These are phyloP conservation scores for Stichodactyla mertensii DNA, from an alignment of 64 coral and sea anemone species.

Conservation along the genomic window DNA sequence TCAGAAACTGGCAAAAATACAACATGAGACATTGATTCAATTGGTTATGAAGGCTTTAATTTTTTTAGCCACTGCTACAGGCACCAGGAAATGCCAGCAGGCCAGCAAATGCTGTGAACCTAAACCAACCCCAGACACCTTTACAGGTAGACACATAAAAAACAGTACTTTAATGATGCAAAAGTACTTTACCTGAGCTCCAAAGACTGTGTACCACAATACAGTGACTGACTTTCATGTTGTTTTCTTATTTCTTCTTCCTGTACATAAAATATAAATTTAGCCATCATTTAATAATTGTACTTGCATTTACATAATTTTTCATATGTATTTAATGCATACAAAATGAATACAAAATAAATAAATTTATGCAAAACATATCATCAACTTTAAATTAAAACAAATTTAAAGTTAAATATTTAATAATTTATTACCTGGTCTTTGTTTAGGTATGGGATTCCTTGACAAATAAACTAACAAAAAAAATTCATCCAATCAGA, in stretches of 20 bases:
- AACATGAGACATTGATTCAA: no score
- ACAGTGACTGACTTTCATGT: conserved; percentile 47
- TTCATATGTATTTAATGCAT: no score
- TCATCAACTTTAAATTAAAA: neutral
- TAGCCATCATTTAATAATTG: neutral
- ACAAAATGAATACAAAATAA: no score
- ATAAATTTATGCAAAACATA: neutral
- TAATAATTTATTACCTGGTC: conserved; percentile 72
- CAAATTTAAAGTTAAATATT: neutral
- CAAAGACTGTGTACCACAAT: conserved; percentile 46
- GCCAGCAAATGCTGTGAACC: no score
- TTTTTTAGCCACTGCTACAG: no score
- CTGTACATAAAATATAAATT: neutral
- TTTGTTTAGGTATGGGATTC: conserved; percentile 74
- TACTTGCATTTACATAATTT: neutral
- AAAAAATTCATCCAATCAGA: neutral
- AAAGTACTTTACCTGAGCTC: conserved; percentile 41
- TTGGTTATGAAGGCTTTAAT: no score
- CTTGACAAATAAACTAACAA: conserved; percentile 68
- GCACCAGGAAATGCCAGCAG: no score
- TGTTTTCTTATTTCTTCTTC: conserved; percentile 34
- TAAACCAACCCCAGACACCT: no score
- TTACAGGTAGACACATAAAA: no score
- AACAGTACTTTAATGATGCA: no score
- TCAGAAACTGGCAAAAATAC: no score